A percentile compares a stretch with the other conserved stretches of the same genome.
Evolutionary conservation across 2,888 invertebrate genomes (phyloP).

Genomic region (Ophion costatus): DNA sequence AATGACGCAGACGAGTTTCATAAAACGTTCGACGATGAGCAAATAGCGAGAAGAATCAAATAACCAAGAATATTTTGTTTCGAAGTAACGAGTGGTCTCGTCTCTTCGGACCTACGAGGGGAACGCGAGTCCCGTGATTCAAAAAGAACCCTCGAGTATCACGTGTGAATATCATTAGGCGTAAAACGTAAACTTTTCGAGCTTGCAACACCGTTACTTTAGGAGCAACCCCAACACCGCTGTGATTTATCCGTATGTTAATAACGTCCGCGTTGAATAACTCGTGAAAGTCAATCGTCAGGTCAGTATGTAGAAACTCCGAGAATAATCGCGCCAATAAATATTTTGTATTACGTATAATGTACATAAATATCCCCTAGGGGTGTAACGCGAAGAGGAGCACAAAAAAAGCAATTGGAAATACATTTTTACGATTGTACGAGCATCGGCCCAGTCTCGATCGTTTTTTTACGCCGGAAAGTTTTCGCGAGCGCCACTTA

Average conservation of each 20-base stretch:
- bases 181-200: constrained; percentile 25
- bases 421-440: constrained; percentile 61
- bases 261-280: constrained; percentile 6
- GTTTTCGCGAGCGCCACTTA: neutral
- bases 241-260: constrained; percentile 53
- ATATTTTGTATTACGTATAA: constrained; percentile 64
- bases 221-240: constrained; percentile 45
- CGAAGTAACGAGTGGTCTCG: no score
- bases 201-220: constrained; percentile 39
- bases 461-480: neutral
- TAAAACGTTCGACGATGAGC: neutral
- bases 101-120: no score
- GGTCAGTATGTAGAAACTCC: constrained; percentile 17
- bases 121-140: neutral
- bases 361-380: constrained; percentile 50
- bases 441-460: neutral
- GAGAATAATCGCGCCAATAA: constrained; percentile 25
- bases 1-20: neutral
- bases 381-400: neutral
- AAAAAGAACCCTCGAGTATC: neutral
- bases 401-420: constrained; percentile 25
- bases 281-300: constrained; percentile 43
- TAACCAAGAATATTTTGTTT: no score
- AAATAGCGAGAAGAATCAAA: neutral
- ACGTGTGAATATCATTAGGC: neutral